Conservation (phyloP, 2,797 vertebrate species). For the Halcyon badia region DNA sequence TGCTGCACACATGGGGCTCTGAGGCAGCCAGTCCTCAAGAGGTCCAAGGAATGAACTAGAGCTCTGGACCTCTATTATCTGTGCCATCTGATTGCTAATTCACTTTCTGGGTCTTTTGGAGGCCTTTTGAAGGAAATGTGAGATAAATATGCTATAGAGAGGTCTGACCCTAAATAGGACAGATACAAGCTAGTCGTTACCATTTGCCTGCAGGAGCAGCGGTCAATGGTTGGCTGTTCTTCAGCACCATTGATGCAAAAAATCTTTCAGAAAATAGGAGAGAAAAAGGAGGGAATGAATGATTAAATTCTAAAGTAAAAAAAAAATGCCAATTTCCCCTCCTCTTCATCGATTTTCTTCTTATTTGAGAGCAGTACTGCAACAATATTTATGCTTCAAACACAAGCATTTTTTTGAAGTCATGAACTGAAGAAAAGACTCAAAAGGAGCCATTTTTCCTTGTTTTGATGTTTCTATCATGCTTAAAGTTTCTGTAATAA, state of each 20-base stretch:
- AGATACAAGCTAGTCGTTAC: neutral
- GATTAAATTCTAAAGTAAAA: neutral
- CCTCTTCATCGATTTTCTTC: neutral
- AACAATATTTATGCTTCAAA: neutral
- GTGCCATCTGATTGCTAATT: neutral
- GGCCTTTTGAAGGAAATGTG: neutral
- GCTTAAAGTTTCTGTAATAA: neutral
- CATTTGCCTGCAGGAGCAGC: neutral
- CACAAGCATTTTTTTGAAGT: neutral
- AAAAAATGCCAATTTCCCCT: neutral
- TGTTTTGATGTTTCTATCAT: neutral
- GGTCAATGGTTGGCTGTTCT: neutral
- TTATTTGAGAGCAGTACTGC: neutral
- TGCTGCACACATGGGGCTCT: fast-evolving
- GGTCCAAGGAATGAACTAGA: neutral
- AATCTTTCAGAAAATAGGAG: neutral
- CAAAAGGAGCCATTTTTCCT: neutral
- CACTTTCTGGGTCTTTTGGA: neutral
- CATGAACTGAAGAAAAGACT: neutral
- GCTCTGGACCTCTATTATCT: neutral
- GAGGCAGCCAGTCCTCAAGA: neutral
- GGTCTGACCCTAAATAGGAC: neutral
- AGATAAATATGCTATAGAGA: neutral
- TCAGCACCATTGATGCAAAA: neutral
- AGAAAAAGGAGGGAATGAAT: neutral